Conservation (phyloP, 2,113 vertebrate genomes). For the Zosterops lateralis region DNA sequence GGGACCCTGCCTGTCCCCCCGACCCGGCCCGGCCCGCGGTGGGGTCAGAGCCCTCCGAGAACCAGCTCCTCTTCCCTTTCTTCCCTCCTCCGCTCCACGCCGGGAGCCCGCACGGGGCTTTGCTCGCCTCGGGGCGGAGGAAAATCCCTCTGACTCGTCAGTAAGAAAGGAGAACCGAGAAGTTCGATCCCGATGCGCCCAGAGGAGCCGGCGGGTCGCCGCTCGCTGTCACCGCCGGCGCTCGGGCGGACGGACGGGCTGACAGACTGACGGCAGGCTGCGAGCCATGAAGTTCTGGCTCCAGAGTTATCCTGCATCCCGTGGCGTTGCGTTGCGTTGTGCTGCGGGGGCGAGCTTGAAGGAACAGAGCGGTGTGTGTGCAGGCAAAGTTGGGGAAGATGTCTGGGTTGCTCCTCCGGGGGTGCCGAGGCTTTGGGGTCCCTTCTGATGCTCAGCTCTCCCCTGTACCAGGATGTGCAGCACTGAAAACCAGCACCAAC, state of each 20-base stretch:
- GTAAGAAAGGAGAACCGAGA: not conserved
- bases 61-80: not conserved
- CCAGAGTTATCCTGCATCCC: not conserved
- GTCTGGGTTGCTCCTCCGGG: not conserved
- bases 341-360: not conserved
- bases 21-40: not conserved
- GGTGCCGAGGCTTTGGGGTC: not conserved
- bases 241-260: not conserved
- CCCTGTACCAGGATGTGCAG: constrained; percentile 3
- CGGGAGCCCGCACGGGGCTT: not conserved
- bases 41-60: not conserved
- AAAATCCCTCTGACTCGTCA: not conserved
- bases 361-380: not conserved
- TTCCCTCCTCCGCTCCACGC: not conserved
- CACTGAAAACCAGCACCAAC: not conserved
- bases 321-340: not conserved
- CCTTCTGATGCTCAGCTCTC: not conserved
- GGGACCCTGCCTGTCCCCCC: not conserved
- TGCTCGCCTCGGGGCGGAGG: not conserved
- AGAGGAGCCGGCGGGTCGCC: not conserved
- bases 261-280: not conserved
- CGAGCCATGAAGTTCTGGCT: constrained; percentile 16
- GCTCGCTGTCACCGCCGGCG: not conserved
- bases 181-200: not conserved
- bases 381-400: not conserved